Conservation (phyloP, 2,797 vertebrate species). For the Phoebastria nigripes region DNA sequence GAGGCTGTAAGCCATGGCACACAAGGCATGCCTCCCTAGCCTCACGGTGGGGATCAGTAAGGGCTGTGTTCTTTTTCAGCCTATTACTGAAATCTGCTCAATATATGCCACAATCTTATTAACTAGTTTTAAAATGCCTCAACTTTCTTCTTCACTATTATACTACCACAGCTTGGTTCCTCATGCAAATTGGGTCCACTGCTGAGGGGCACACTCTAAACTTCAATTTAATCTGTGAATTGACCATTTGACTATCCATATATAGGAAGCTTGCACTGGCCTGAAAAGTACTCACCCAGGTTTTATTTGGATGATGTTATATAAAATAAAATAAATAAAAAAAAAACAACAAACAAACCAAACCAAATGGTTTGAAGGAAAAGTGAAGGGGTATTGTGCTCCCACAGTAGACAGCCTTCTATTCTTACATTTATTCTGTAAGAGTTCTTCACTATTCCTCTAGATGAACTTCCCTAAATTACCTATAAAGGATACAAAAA, state of each 20-base stretch:
- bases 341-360: background rate
- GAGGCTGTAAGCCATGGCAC: background rate
- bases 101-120: background rate
- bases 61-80: background rate
- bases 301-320: background rate
- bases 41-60: rapidly evolving
- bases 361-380: background rate
- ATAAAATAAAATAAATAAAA: background rate
- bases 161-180: background rate
- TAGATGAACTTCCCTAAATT: background rate
- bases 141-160: background rate
- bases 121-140: background rate
- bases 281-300: background rate
- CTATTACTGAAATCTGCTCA: background rate
- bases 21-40: background rate
- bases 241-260: background rate
- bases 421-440: background rate
- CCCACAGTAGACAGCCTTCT: background rate
- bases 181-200: background rate
- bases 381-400: background rate
- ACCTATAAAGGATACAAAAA: background rate
- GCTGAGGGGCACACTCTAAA: background rate
- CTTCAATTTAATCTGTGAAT: background rate
- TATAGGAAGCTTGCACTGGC: background rate
- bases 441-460: background rate